Evolutionary conservation across 1,140 invertebrate species (phyloP), one percentile per base, ranked within the genome.

Genomic region (Caerostris darwini): DNA sequence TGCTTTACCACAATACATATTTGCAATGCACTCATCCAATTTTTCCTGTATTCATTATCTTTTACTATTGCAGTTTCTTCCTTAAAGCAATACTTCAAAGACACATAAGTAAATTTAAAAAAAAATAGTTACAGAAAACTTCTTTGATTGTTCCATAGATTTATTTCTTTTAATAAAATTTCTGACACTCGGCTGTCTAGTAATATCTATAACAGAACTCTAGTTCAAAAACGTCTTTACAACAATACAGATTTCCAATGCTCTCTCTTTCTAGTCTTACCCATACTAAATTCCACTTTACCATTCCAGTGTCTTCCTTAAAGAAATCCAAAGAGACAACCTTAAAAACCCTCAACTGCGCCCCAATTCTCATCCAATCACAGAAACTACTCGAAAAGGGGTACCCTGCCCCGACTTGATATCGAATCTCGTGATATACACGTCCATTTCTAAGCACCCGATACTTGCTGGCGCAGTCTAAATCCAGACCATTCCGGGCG

Each of bases 341-440:
- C 69, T 77, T 77, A 77, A 77, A 53, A 77, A 34, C 69, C 19
- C 19, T 69, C 64, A 69, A 69, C 64, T 69, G 17, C n/a, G 12
- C 7, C 8, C 69, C 54, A 58, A 85, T 85, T 57, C 54, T 59
- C 57, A 85, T 57, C 82, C 54, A 85, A 85, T 85, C 19, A 85
- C 82, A 57, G 54, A 34, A 58, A 85, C 54, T 85, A 85, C 54
- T 85, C 82, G 54, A 85, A 85, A 85, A 85, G 54, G 54, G 17
- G 19, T 85, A 5, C 17, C 82, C 82, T 85, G 82, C 34, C 58
- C 82, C 54, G 56, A 57, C 14, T 57, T 85, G 54, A 59, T 85
- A 88, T 88, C 61, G 86, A 59, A 88, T 67, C 3, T 10, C 59
- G 50, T 53, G 86, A 88, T 61, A 64, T 88, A 88, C 61, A 61